Evolutionary conservation across 2,113 vertebrate species (phyloP), one percentile per base, ranked within the genome.

Genomic region (Rhinopithecus roxellana): DNA sequence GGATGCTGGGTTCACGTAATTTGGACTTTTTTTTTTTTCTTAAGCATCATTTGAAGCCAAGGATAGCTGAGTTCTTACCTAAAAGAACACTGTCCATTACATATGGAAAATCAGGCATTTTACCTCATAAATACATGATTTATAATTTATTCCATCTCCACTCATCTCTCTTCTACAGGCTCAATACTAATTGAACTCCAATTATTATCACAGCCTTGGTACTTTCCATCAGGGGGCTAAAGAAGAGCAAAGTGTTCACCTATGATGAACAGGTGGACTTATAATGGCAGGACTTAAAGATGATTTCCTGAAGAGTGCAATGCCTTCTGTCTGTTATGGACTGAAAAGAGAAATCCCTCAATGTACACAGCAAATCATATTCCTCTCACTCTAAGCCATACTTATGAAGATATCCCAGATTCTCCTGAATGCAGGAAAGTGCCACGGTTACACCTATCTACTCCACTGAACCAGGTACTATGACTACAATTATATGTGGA

Each of bases 61-160:
- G n/a, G 30, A 43, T 40, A 87, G 74, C 4, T 80, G 38, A 77
- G 27, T 92, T 95, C 69, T 93, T 80, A 67, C 27, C n/a, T 85
- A 40, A 89, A 52, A 84, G 57, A 74, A 59, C 40, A 88, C 8
- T 84, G 48, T 3, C 55, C 50, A 50, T 61, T 23, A 81, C 13
- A 40, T 8, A 86, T 6, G 32, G 55, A 50, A 85, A 50, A 82
- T 27, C 32, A 92, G 52, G 16, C 40, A 85, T 64, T 90, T 57
- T 97, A 77, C 9, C 32, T 95, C 75, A 55, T 43, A 79, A 89
- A 55, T 30, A 38, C 55, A 75, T 16, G 35, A 67, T 2, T 27
- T 16, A 35, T 83, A 55, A 72, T 77, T 90, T 43, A 90, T 52
- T 52, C 23, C 57, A 61, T 70, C 38, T 78, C 59, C 27, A 38